Evolutionary conservation across 2,888 invertebrate genomes (phyloP), one percentile per base, ranked within the genome.

Genomic region (Nephrotoma appendiculata): DNA sequence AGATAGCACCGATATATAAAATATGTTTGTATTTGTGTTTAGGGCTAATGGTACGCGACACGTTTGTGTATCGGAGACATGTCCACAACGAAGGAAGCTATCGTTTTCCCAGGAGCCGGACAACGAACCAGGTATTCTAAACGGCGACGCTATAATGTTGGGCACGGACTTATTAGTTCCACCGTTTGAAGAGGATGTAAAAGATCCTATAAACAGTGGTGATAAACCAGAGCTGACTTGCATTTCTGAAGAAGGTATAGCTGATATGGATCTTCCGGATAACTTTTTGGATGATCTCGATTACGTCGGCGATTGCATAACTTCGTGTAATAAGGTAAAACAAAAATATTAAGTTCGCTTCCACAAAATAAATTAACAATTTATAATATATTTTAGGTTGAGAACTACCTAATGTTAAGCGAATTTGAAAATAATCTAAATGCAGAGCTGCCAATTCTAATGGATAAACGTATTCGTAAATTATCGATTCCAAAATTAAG

Each of bases 341-440:
- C 15, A 41, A 2, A 41, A 2, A 84, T 86, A 41, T 12, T 31
- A 9, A 86, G n/a, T 57, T 44, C 19, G 52, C n/a, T 6, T 1
- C 52, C 15, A 87, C 48, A 83, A 2, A 44, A 44, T 11, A 86
- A 86, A 57, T 19, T 31, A 31, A 31, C 52, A 86, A 87, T 6
- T 88, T 89, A 89, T 88, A 90, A 90, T n/a, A 90, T n/a, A n/a
- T 41, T 41, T 6, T 92, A 94, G 93, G 95, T 96, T 88, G 96
- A 96, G 91, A 96, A 96, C 92, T 96, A 96, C 91, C 92, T 96
- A 89, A 96, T 96, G 96, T 93, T 96, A 88, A 96, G 96, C 89
- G 96, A 96, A 91, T 96, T 96, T 91, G 96, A 96, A 91, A 96
- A 96, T 92, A 96, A 96, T 91, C 92, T 96, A 87, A 96, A 95